Conservation (phyloP, 2,113 vertebrate genomes). For the Cranoglanis bouderius region DNA sequence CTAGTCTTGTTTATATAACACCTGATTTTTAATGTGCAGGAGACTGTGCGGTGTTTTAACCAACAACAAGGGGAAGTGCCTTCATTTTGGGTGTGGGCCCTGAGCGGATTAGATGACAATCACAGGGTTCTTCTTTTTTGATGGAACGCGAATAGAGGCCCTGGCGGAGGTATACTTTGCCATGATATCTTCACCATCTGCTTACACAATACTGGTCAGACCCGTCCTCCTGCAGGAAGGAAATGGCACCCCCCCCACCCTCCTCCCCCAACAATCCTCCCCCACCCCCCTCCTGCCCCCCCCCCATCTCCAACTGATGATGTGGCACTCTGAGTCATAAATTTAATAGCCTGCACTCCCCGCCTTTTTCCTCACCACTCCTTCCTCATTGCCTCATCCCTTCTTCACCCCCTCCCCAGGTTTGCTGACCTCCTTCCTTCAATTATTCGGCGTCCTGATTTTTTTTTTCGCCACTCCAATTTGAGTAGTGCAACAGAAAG, state of each 20-base stretch:
- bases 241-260: constrained; percentile 61
- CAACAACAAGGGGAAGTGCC: constrained; percentile 18
- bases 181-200: constrained; percentile 64
- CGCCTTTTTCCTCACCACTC: constrained; percentile 36
- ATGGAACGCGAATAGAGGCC: constrained; percentile 4
- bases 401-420: constrained; percentile 39
- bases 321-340: constrained; percentile 69
- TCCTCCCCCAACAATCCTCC: neutral
- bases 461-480: constrained; percentile 21
- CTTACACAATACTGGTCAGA: constrained; percentile 57
- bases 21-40: neutral
- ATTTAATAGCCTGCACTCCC: constrained; percentile 55
- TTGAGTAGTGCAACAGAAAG: constrained; percentile 37
- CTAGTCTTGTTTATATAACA: neutral
- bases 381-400: constrained; percentile 42
- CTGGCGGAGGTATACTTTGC: constrained; percentile 48
- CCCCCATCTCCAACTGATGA: constrained; percentile 60
- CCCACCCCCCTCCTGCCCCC: neutral
- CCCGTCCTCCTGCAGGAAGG: constrained; percentile 67
- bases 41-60: constrained; percentile 15
- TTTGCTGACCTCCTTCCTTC: constrained; percentile 56
- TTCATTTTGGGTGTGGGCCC: constrained; percentile 37
- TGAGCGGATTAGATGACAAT: constrained; percentile 34
- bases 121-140: constrained; percentile 33
- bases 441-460: constrained; percentile 56